Percentiles rank a stretch among this genome's conserved stretches.
These are phyloP conservation scores for Marisa cornuarietis DNA, from an alignment of 1,140 invertebrate genomes.

Conservation along the genomic window DNA sequence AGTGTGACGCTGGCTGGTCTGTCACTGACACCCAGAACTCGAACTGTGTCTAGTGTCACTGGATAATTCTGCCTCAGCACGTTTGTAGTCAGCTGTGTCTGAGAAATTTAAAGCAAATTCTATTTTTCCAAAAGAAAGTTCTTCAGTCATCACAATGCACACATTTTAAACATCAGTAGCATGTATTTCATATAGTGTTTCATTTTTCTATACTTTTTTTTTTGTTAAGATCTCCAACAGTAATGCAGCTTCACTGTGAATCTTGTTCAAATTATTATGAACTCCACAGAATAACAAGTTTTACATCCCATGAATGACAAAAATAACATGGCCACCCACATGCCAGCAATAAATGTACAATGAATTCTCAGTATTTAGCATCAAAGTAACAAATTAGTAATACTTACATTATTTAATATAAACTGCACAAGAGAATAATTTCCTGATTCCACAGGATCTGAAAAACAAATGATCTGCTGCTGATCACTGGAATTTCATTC, in stretches of 20 bases:
- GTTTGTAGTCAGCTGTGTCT: too few species aligned
- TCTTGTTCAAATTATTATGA: too few species aligned
- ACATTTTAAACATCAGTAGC: too few species aligned
- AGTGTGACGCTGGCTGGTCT: slow-evolving; percentile 3
- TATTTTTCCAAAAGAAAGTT: too few species aligned
- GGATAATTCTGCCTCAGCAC: background rate
- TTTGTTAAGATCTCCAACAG: too few species aligned
- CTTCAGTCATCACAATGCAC: too few species aligned
- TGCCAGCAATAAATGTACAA: background rate
- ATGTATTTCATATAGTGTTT: too few species aligned
- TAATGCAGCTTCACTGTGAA: too few species aligned
- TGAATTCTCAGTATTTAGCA: background rate
- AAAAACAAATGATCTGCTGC: background rate
- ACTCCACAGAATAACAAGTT: too few species aligned
- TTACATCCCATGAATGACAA: too few species aligned
- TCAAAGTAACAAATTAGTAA: background rate
- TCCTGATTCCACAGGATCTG: slow-evolving; percentile 16
- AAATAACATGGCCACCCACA: slow-evolving; percentile 4
- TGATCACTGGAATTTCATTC: background rate
- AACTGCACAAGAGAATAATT: slow-evolving; percentile 12
- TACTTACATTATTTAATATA: slow-evolving; percentile 10
- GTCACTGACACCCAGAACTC: background rate
- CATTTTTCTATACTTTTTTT: too few species aligned
- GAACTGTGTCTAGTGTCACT: slow-evolving; percentile 8
- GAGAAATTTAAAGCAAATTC: too few species aligned